These are phyloP conservation scores for Macropus fuliginosus DNA, from an alignment of 2,797 vertebrate species.

Conservation along the genomic window DNA sequence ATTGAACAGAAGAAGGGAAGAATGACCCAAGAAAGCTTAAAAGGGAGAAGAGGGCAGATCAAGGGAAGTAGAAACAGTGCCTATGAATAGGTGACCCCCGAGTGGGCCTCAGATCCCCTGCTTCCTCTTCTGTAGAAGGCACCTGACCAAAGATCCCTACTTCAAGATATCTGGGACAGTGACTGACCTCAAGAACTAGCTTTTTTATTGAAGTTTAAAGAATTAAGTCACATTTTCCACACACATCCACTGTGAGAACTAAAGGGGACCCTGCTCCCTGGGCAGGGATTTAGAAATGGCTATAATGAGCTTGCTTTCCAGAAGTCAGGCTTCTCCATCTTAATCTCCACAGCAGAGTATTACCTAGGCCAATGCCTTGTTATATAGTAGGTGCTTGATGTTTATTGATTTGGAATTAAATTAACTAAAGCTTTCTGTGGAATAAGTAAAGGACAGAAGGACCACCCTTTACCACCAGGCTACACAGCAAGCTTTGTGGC, in stretches of 20 bases:
- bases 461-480: neutral
- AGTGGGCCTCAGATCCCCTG: neutral
- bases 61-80: neutral
- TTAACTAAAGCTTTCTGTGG: neutral
- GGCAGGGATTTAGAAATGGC: neutral
- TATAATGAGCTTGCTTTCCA: neutral
- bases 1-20: neutral
- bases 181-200: neutral
- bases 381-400: neutral
- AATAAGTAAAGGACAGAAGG: neutral
- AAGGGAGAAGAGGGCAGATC: neutral
- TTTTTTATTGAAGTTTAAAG: neutral
- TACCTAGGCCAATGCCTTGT: neutral
- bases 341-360: neutral
- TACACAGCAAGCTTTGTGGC: neutral
- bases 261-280: neutral
- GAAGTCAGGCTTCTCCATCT: neutral
- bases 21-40: neutral
- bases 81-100: neutral
- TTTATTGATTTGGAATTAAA: neutral
- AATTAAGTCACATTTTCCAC: neutral
- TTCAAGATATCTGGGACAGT: neutral
- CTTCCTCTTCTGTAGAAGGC: neutral
- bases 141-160: neutral
- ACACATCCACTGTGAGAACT: neutral